Percentiles rank a stretch among this genome's conserved stretches.
Conservation (phyloP, 35 echinoderm and acorn worm species). For the Eucidaris tribuloides region DNA sequence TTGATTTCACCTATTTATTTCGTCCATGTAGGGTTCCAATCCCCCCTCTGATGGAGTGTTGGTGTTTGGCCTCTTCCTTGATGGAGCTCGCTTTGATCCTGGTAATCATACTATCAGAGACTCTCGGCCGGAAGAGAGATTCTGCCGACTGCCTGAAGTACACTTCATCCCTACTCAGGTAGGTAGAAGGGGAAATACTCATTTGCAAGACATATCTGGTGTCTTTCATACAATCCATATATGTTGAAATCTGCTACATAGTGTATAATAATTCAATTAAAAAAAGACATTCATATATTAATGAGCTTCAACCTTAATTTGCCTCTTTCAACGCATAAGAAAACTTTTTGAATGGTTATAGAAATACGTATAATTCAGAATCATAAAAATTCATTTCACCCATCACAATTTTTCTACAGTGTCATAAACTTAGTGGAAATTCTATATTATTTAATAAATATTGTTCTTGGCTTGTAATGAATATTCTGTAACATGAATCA, state of each 20-base stretch:
- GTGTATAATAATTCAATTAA: not conserved
- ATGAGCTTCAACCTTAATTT: not conserved
- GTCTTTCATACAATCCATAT: not conserved
- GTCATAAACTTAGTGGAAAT: no score
- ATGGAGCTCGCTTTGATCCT: constrained; percentile 88
- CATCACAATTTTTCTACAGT: no score
- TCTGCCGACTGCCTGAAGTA: constrained; percentile 87
- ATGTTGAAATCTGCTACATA: not conserved
- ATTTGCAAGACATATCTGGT: not conserved
- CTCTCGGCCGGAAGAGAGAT: constrained; percentile 75
- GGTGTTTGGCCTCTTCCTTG: constrained; percentile 91
- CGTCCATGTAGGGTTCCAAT: constrained; percentile 64
- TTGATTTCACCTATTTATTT: no score
- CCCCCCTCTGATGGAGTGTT: constrained; percentile 76
- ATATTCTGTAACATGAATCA: no score
- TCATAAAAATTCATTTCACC: no score
- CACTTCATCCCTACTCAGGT: constrained; percentile 90
- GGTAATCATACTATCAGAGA: constrained; percentile 55
- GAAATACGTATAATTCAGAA: not conserved
- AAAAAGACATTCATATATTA: not conserved
- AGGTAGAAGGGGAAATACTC: not conserved
- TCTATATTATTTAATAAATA: no score
- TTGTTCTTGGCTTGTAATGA: no score
- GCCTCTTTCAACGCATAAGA: not conserved
- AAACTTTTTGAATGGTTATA: not conserved